Base-by-base conservation (phyloP, 1,140 invertebrate genomes). In the Ladona fulva region DNA sequence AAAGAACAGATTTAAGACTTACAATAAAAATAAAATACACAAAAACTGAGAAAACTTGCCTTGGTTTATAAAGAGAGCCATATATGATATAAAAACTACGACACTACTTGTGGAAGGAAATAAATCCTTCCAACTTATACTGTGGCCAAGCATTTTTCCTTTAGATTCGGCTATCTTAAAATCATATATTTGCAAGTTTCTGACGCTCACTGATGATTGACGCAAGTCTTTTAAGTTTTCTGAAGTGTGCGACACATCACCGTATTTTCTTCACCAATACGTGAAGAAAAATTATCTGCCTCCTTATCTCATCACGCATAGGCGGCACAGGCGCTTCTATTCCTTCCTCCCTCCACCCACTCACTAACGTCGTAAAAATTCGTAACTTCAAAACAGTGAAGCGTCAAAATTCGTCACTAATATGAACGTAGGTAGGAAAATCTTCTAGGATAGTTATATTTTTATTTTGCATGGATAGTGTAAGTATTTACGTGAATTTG, bases 71-170 rank as follows among this genome's bases (percentile, higher is more conserved):
- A 94, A 94, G 22, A 95, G 86, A 78, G 87, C 87, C 87, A 97
- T 95, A 82, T 97, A 97, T 10, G 92, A 84, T 29, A 93, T 83
- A 85, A 97, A 97, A 81, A 95, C 91, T 25, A 94, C 82, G 81
- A 92, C 87, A 82, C 91, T 93, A 81, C 89, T 86, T 86, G 89
- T 92, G 77, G 91, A 93, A 16, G 94, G 94, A 84, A 97, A 96
- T 77, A 96, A 84, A 84, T 94, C 93, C 66, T 83, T 84, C 86
- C 87, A 90, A 83, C 89, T 89, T 77, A 87, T 85, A 59, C 77
- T 24, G n/a, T 75, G 52, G 44, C 78, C 79, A 74, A 76, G 74
- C 42, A 77, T 24, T 25, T 77, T 77, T 1, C 8, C 12, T 76
- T 76, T 24, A 3, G 16, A 6, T 19, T 16, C 3, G 16, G 24